Conservation (phyloP, 2,797 vertebrate genomes). For the Gallinago stenura region DNA sequence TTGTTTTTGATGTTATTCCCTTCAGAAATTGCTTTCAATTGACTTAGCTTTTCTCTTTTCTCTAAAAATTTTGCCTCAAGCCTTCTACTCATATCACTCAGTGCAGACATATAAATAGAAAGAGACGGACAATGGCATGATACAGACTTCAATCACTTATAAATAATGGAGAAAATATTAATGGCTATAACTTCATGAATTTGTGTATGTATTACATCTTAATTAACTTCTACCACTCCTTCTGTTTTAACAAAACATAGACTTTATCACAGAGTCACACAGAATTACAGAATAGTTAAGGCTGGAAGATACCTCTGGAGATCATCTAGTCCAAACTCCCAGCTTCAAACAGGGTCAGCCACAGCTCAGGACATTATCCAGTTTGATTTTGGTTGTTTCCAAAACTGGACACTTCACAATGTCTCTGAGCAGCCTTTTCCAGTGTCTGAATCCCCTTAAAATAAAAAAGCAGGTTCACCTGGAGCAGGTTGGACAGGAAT, state of each 20-base stretch:
- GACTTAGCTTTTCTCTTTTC: constrained; percentile 56
- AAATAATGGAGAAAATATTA: constrained; percentile 47
- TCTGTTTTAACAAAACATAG: neutral
- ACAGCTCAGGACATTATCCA: neutral
- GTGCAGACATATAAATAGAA: constrained; percentile 36
- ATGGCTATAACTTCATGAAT: neutral
- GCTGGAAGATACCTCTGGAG: neutral
- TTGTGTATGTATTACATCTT: neutral
- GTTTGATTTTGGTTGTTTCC: neutral
- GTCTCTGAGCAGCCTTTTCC: neutral
- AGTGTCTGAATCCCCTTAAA: neutral
- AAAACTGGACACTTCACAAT: neutral
- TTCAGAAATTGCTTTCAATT: constrained; percentile 69
- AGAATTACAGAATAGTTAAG: neutral
- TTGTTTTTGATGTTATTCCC: constrained; percentile 68
- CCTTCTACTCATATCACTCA: constrained; percentile 51
- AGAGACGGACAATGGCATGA: neutral
- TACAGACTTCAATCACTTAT: constrained; percentile 34
- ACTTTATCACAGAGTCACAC: neutral
- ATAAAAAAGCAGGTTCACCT: neutral
- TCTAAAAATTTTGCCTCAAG: constrained; percentile 58
- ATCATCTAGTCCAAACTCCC: neutral
- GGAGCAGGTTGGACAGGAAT: neutral
- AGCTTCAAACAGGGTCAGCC: neutral
- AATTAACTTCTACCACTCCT: constrained; percentile 17